Evolutionary conservation across 2,797 vertebrate species (phyloP).

Genomic region (Callimico goeldii): DNA sequence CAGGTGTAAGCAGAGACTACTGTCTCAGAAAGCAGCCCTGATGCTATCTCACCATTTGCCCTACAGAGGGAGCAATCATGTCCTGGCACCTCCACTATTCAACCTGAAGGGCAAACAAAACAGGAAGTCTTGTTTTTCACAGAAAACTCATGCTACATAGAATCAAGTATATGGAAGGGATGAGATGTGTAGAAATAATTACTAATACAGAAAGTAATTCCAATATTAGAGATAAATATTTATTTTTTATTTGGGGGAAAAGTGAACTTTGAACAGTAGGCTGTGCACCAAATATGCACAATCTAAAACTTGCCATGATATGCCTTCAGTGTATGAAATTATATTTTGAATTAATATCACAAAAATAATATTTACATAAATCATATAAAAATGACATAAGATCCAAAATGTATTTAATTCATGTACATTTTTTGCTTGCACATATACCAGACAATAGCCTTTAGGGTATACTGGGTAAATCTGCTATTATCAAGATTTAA

Average conservation of each 20-base stretch:
- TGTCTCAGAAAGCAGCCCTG: neutral
- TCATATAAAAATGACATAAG: constrained; percentile 33
- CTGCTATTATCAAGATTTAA: constrained; percentile 33
- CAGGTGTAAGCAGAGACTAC: constrained; percentile 38
- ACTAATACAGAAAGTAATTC: neutral
- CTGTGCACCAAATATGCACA: neutral
- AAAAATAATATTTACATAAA: constrained; percentile 51
- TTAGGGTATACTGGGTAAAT: neutral
- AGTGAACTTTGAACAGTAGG: neutral
- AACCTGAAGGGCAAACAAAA: constrained; percentile 46
- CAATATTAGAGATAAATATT: constrained; percentile 22
- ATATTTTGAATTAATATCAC: constrained; percentile 17
- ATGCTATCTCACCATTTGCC: neutral
- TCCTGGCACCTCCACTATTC: neutral
- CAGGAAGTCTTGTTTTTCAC: neutral
- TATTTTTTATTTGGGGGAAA: constrained; percentile 10
- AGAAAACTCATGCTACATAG: constrained; percentile 8
- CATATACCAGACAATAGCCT: neutral
- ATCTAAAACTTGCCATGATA: neutral
- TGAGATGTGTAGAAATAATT: constrained; percentile 16
- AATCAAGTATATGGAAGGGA: neutral
- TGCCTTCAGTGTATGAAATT: constrained; percentile 26
- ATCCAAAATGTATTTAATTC: constrained; percentile 40
- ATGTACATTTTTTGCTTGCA: constrained; percentile 30
- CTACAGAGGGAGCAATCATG: neutral